Base-by-base conservation (phyloP, 2,797 vertebrate species). In the Catostomus latipinnis region DNA sequence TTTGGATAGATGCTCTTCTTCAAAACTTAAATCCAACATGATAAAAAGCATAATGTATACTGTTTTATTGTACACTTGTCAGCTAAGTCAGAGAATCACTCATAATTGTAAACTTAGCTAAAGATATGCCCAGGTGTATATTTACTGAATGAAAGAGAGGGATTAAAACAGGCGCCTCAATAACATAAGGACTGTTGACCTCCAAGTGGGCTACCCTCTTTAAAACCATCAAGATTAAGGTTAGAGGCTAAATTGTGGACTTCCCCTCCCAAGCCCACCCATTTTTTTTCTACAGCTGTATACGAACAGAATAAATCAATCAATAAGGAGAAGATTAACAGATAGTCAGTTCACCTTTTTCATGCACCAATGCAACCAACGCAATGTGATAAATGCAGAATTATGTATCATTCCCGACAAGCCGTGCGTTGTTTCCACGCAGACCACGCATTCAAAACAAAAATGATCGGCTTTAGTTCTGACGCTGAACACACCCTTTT, bases 391-490 rank as follows among this genome's bases (percentile, higher is more conserved):
- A 70, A 22, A 16, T 8, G 61, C 69, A 50, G 52, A 79, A 56
- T 56, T 8, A 65, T 57, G 8, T 13, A 34, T 63, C 11, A 56
- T 65, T 65, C 77, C 60, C 16, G 16, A 45, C 34, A 53, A 70
- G 8, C 34, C 49, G n/a, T 34, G 12, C 76, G 49, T 10, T 71
- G 68, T 62, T 62, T 60, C 22, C 57, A 71, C 46, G 34, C 76
- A 50, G 8, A 69, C 22, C 57, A 34, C 50, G 50, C 14, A 18
- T 71, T 63, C 50, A 70, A 78, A 71, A 71, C 22, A 71, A 54
- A 76, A 54, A 22, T 16, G 2, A 43, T 69, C 13, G 13, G 5
- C 14, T 45, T 62, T 6, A 5, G 13, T 8, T 50, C 45, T 45
- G n/a, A 53, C 5, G 54, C 12, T n/a, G 8, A 70, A 45, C 58